phyloP scores from a whole-genome alignment of 2,113 vertebrate species.

The Datnioides undecimradiatus region DNA sequence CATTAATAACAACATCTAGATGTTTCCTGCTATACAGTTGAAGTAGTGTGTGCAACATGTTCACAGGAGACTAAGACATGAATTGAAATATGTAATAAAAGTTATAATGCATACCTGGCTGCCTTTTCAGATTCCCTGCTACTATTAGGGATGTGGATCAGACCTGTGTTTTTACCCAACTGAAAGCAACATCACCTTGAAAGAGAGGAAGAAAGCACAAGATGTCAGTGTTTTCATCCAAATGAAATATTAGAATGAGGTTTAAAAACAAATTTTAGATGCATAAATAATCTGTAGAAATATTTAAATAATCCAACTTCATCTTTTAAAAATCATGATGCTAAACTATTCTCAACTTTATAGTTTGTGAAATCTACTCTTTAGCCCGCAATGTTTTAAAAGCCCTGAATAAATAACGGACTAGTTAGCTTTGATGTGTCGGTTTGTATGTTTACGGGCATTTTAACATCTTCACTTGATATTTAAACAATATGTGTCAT shows the following conservation, averaged over 20 bases:
- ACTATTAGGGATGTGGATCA: constrained; percentile 4
- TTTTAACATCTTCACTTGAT: not conserved
- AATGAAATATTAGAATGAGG: not conserved
- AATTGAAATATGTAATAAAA: not conserved
- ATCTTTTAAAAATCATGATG: too few species aligned
- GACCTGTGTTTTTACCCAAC: not conserved
- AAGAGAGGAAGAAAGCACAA: constrained; percentile 1
- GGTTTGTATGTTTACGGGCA: not conserved
- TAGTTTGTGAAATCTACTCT: not conserved
- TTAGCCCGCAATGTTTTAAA: not conserved
- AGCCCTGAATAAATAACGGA: not conserved
- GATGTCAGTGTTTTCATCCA: not conserved
- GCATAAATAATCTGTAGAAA: not conserved
- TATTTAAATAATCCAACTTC: too few species aligned
- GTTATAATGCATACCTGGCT: constrained; percentile 41
- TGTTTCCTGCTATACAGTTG: too few species aligned
- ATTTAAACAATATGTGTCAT: not conserved
- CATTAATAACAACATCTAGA: too few species aligned
- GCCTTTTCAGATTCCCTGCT: constrained; percentile 1
- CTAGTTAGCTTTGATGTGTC: not conserved
- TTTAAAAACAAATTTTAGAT: not conserved
- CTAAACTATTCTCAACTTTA: too few species aligned
- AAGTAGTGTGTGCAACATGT: not conserved
- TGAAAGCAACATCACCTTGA: constrained; percentile 16
- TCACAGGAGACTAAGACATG: not conserved